Evolutionary conservation across 2,888 invertebrate species (phyloP).

Genomic region (Apoderus coryli): DNA sequence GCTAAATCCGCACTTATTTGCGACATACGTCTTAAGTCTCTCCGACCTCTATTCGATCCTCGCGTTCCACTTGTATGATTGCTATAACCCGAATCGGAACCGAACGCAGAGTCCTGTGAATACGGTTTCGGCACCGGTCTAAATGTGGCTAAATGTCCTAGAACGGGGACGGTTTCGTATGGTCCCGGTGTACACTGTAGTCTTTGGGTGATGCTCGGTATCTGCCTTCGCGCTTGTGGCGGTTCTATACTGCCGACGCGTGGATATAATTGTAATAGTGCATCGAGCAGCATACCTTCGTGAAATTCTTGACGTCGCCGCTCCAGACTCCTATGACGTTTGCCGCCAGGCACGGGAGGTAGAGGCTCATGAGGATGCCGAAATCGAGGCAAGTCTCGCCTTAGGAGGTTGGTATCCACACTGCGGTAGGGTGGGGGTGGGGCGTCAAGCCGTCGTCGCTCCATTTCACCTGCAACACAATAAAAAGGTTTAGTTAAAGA

Average conservation of each 20-base stretch:
- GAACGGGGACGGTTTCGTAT: conserved; percentile 56
- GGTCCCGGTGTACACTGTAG: conserved; percentile 35
- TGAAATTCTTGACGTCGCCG: conserved; percentile 59
- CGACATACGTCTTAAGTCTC: conserved; percentile 30
- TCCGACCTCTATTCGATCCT: conserved; percentile 28
- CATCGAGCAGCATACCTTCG: conserved; percentile 66
- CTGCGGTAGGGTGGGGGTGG: conserved; percentile 32
- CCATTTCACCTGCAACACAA: conserved; percentile 20
- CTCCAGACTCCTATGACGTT: conserved; percentile 36
- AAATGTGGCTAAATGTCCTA: conserved; percentile 45
- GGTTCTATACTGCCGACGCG: conserved; percentile 51
- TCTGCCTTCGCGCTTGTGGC: conserved; percentile 27
- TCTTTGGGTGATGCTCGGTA: conserved; percentile 32
- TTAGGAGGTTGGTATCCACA: conserved; percentile 28
- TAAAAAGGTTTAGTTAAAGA: too few relatives aligned
- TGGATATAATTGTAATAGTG: conserved; percentile 54
- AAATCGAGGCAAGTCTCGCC: conserved; percentile 36
- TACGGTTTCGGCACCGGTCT: conserved; percentile 49
- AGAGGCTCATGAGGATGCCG: conserved; percentile 44
- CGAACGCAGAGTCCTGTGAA: conserved; percentile 62
- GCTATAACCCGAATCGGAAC: conserved; percentile 76
- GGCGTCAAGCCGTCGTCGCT: conserved; percentile 26
- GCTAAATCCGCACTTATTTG: conserved; percentile 33
- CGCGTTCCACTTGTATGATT: conserved; percentile 56
- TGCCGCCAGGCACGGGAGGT: conserved; percentile 39